These are phyloP conservation scores for Chascanopsetta lugubris DNA, from an alignment of 2,113 vertebrate species.

Conservation along the genomic window DNA sequence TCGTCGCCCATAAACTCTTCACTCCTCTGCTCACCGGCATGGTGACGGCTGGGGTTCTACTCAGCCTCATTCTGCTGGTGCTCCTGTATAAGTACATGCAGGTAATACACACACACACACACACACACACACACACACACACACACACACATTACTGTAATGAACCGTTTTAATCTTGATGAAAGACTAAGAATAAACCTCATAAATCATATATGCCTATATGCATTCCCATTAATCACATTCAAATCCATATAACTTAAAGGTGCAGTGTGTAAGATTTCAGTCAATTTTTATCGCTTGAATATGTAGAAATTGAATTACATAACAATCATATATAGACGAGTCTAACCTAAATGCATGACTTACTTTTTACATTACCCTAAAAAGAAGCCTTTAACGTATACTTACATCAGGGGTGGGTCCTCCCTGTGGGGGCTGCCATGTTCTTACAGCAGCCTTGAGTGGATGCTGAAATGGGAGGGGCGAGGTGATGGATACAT, in stretches of 20 bases:
- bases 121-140: neutral
- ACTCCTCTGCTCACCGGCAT: conserved; percentile 91
- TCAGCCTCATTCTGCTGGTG: conserved; percentile 88
- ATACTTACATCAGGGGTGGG: too few species aligned
- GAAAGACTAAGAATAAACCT: conserved; percentile 11
- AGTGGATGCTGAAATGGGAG: too few species aligned
- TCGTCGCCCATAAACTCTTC: conserved; percentile 90
- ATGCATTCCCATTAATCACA: neutral
- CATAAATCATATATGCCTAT: conserved; percentile 9
- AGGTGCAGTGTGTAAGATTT: too few species aligned
- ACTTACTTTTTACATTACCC: too few species aligned
- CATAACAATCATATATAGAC: too few species aligned
- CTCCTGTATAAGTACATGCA: conserved; percentile 93
- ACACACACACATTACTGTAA: neutral
- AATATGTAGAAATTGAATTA: too few species aligned
- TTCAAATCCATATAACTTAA: conserved; percentile 18
- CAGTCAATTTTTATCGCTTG: too few species aligned
- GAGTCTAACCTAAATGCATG: too few species aligned
- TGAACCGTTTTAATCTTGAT: conserved; percentile 1
- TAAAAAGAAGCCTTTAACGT: too few species aligned
- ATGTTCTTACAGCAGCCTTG: too few species aligned
- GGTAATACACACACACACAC: conserved; percentile 75
- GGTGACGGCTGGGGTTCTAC: conserved; percentile 84
- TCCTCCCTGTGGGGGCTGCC: too few species aligned
- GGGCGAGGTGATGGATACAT: too few species aligned